Base-by-base conservation (phyloP, 2,113 vertebrate genomes). In the Oplegnathus fasciatus region DNA sequence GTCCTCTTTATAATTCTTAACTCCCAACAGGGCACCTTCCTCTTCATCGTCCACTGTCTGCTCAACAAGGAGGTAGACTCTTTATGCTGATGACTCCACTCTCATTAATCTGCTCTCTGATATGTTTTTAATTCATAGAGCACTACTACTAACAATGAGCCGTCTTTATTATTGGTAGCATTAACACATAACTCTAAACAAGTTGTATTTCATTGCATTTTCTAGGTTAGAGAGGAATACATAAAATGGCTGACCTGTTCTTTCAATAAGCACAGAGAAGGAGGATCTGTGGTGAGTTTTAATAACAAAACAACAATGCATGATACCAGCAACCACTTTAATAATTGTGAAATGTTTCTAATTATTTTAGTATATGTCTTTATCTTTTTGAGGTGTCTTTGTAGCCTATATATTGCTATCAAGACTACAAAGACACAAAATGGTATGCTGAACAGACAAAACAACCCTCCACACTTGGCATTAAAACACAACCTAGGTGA, bases 21-120 rank as follows among this genome's bases (percentile, higher is more conserved):
- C 89, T 94, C 93, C 26, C 95, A 95, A 84, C 94, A 96, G 78
- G 95, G 94, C 37, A 95, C 94, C 57, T 93, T 95, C 76, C 94
- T 95, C 61, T 95, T 69, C 89, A 88, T 96, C 0, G 90, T 95
- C 48, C 94, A 96, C 91, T 95, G 94, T 60, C 37, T 95, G 57
- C 86, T 94, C 85, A 95, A 95, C 72, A 92, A 94, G 69, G 94
- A 96, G 94, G 95, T 95, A 84, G 1, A 37, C 9, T 40, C 10
- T 30, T 30, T 8, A 28, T 28, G 54, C 52, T 18, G 17, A 58
- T 60, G 9, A 22, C 9, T 20, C 2, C 4, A 5, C 54, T 26
- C 10, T 57, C 11, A 3, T 26, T 77, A 46, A 40, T 37, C 62
- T 40, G 5, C 62, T 48, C 14, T 61, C 11, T 62, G 28, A 77